Base-by-base conservation (phyloP, 2,113 vertebrate genomes). In the Amphiprion ocellaris region DNA sequence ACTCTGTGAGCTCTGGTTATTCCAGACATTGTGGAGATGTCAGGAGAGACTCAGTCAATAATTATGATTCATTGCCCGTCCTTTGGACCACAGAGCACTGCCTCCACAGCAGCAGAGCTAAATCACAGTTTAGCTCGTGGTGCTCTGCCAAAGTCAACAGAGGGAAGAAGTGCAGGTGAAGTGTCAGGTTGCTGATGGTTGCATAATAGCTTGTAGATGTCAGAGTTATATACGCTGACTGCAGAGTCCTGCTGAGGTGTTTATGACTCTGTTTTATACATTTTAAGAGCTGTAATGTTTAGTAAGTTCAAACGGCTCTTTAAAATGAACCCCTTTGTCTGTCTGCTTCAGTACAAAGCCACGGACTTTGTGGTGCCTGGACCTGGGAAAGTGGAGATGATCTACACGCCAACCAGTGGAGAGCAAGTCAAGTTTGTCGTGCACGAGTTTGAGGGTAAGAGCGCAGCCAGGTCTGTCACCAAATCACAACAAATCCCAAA, bases 311-410 rank as follows among this genome's bases (percentile, higher is more conserved):
- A 44, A 39, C 33, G 46, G 41, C 2, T 55, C 41, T 52, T 10
- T 26, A 46, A 4, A 14, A 10, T 62, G 28, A 58, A 83, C 50
- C 12, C 0, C 30, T 23, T 56, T 19, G 47, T 59, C 14, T 56
- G 9, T 58, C 10, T 46, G 21, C 50, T 24, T 49, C 92, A 99
- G 98, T 99, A 99, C 91, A 97, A 97, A 94, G 98, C 98, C 85
- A 99, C 97, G 37, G 98, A 99, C 93, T 99, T 99, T 83, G 97
- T 99, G 46, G 96, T 99, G 63, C 95, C 98, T 2, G 97, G 97
- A 0, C 97, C 97, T 56, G 98, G 98, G 62, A 97, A 93, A 82
- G 95, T 99, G 74, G 98, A 99, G 91, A 99, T 99, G 94, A 97
- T 86, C 17, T 99, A 96, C 86, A 99, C 96, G 0, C 97, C 98